phyloP scores from a whole-genome alignment of 2,888 invertebrate species.

The Yponomeuta sedellus region DNA sequence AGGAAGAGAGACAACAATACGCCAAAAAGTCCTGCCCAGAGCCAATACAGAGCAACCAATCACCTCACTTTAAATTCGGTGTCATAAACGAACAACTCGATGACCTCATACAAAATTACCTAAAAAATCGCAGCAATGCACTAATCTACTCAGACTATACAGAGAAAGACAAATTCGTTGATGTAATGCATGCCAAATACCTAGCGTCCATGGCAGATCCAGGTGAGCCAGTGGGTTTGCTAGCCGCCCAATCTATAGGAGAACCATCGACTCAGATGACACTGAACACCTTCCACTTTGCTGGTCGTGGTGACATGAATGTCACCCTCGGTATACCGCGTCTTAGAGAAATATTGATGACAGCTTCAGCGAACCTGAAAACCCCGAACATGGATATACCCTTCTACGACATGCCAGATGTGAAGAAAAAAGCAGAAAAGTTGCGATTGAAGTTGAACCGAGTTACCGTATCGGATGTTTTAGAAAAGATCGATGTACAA shows the following conservation, averaged over 20 bases:
- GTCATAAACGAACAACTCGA: slow-evolving; percentile 90
- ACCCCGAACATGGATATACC: slow-evolving; percentile 98
- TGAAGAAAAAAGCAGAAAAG: slow-evolving; percentile 79
- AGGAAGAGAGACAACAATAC: slow-evolving; percentile 76
- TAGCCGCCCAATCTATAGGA: slow-evolving; percentile 98
- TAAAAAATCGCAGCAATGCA: slow-evolving; percentile 57
- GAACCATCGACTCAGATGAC: slow-evolving; percentile 99
- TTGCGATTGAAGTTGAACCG: slow-evolving; percentile 84
- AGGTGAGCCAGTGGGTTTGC: slow-evolving; percentile 96
- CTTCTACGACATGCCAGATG: slow-evolving; percentile 72
- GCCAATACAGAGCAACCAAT: slow-evolving; percentile 81
- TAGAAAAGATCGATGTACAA: slow-evolving; percentile 81
- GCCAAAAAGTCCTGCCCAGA: slow-evolving; percentile 80
- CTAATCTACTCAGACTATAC: slow-evolving; percentile 43
- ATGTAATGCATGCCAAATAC: slow-evolving; percentile 85
- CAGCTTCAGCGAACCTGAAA: slow-evolving; percentile 93
- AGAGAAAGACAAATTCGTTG: slow-evolving; percentile 73
- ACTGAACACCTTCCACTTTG: slow-evolving; percentile 99
- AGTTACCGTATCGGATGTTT: slow-evolving; percentile 86
- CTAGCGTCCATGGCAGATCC: slow-evolving; percentile 88
- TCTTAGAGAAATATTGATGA: slow-evolving; percentile 97
- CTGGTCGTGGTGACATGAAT: slow-evolving; percentile 99
- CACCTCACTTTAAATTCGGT: slow-evolving; percentile 87
- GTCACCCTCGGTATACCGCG: slow-evolving; percentile 99
- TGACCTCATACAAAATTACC: slow-evolving; percentile 78